Evolutionary conservation across 2,888 invertebrate species (phyloP).

Genomic region (Melipona bicolor): DNA sequence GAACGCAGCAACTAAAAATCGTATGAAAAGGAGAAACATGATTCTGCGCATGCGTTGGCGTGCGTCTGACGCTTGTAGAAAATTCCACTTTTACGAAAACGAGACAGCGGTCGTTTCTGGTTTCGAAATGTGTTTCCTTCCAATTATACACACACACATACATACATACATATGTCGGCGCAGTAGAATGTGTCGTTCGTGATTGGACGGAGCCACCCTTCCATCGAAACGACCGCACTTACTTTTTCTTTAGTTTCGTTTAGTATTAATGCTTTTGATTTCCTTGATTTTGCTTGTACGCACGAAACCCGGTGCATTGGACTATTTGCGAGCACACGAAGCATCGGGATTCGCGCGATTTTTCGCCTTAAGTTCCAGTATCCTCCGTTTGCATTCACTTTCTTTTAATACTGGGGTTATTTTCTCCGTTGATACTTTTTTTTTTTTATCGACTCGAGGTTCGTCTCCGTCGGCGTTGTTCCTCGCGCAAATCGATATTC

Average conservation of each 20-base stretch:
- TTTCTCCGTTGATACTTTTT: no score
- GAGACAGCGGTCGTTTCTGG: background rate
- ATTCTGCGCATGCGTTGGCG: no score
- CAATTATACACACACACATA: no score
- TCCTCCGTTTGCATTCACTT: conserved; percentile 20
- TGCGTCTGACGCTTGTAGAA: no score
- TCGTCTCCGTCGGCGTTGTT: background rate
- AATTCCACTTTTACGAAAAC: no score
- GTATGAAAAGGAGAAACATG: no score
- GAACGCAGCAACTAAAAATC: no score
- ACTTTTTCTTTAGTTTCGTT: conserved; percentile 33
- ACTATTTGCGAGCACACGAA: conserved; percentile 60
- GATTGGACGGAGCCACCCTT: conserved; percentile 6
- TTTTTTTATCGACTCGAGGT: conserved; percentile 19
- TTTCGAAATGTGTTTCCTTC: background rate
- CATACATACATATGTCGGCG: no score
- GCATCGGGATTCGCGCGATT: background rate
- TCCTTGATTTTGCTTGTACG: conserved; percentile 16
- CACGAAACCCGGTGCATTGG: conserved; percentile 40
- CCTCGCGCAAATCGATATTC: conserved; percentile 17
- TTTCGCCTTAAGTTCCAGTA: conserved; percentile 20
- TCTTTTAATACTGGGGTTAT: background rate
- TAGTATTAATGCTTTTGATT: conserved; percentile 35
- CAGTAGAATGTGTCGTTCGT: conserved; percentile 21
- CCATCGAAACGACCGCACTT: background rate